phyloP scores from a whole-genome alignment of 2,888 invertebrate genomes.

The Chalcis sispes region DNA sequence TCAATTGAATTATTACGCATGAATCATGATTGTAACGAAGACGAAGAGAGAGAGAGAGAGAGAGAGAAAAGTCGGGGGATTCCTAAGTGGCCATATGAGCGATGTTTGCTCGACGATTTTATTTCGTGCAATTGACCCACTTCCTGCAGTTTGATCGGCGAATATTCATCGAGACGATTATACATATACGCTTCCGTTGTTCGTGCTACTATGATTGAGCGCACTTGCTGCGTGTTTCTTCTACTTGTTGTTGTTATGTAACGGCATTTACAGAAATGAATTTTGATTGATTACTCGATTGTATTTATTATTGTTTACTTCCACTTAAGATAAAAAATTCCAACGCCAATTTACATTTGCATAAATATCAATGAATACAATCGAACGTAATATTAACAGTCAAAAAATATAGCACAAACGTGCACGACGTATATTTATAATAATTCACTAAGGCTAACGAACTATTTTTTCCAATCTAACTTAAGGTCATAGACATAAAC shows the following conservation, averaged over 20 bases:
- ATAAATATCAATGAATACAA: no score
- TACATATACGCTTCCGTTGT: background rate
- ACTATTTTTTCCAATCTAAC: background rate
- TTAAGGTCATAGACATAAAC: conserved; percentile 15
- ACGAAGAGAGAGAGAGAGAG: background rate
- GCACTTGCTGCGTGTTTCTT: background rate
- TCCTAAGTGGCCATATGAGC: background rate
- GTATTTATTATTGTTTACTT: no score
- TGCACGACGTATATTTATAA: no score
- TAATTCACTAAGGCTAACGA: background rate
- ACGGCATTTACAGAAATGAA: no score
- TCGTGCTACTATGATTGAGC: background rate
- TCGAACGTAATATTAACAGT: no score
- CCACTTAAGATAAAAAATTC: no score
- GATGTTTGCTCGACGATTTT: conserved; percentile 18
- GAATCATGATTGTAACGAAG: conserved; percentile 22
- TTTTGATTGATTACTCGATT: no score
- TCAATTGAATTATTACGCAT: conserved; percentile 29
- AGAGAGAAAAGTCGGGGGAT: background rate
- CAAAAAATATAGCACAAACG: no score
- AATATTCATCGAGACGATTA: conserved; percentile 8
- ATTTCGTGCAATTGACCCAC: conserved; percentile 33
- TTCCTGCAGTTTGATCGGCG: background rate
- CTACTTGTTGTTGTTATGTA: no score
- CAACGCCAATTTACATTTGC: no score